phyloP scores from a whole-genome alignment of 2,113 vertebrate species.

The Hymenochirus boettgeri region DNA sequence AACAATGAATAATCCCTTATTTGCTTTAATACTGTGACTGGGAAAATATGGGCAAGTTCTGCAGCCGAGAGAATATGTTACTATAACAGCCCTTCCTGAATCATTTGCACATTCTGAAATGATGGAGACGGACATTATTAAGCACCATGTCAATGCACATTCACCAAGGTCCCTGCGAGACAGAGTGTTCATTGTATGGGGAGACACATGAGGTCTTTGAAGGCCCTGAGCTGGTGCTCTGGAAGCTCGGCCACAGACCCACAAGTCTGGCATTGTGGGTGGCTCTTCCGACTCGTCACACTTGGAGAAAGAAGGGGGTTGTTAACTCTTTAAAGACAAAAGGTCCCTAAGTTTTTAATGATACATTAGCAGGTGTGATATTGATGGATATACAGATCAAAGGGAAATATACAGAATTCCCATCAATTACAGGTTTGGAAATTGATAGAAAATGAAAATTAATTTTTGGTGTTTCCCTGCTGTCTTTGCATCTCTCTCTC shows the following conservation, averaged over 20 bases:
- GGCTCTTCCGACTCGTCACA: conserved; percentile 20
- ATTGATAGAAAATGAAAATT: no score
- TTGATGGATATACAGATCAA: no score
- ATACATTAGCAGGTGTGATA: no score
- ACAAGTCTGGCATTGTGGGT: conserved; percentile 10
- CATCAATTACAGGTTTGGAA: no score
- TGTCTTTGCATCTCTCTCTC: no score
- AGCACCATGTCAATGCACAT: conserved; percentile 22
- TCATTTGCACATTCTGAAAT: conserved; percentile 38
- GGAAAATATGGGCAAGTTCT: conserved; percentile 12
- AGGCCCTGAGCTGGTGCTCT: conserved; percentile 29
- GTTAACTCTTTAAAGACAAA: neutral
- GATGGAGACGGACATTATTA: conserved; percentile 26
- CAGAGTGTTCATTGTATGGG: conserved; percentile 25
- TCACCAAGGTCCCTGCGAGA: conserved; percentile 26
- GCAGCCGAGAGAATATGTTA: conserved; percentile 6
- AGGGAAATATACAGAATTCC: no score
- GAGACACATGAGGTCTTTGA: conserved; percentile 37
- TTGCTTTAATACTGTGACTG: neutral
- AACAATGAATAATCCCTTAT: neutral
- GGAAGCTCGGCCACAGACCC: conserved; percentile 9
- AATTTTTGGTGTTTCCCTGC: no score
- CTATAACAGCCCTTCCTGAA: conserved; percentile 26
- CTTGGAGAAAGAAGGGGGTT: neutral
- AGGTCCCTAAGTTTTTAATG: no score